Percentiles rank a stretch among this genome's conserved stretches.
phyloP scores from a whole-genome alignment of 2,113 vertebrate species.

The Vombatus ursinus region DNA sequence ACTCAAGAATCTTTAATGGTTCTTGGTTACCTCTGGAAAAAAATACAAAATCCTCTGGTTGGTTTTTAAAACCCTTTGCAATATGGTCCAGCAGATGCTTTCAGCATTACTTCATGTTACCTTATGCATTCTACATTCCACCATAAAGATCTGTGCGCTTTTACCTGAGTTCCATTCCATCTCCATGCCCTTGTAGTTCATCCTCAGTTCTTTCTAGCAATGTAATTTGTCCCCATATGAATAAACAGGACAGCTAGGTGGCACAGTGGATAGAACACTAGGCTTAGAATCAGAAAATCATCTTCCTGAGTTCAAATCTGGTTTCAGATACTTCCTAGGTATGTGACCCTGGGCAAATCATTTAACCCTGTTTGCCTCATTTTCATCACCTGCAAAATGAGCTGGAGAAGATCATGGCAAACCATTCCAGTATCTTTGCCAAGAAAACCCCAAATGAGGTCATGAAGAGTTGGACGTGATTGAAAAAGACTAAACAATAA shows the following conservation, averaged over 20 bases:
- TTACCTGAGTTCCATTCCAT: neutral
- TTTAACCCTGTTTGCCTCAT: neutral
- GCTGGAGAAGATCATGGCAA: neutral
- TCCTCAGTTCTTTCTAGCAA: neutral
- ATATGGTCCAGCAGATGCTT: neutral
- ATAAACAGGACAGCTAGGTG: neutral
- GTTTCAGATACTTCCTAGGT: neutral
- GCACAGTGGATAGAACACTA: no score
- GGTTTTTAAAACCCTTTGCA: neutral
- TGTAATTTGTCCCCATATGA: neutral
- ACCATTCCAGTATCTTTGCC: neutral
- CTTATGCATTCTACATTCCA: neutral
- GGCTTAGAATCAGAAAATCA: neutral
- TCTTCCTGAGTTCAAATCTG: neutral
- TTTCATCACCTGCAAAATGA: neutral
- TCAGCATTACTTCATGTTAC: neutral
- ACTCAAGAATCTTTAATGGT: neutral
- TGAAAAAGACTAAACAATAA: neutral
- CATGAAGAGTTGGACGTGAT: neutral
- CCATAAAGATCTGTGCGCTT: neutral
- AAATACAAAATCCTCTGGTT: neutral
- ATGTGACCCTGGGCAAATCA: neutral
- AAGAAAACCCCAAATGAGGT: neutral
- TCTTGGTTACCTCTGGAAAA: neutral
- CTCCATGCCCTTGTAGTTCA: neutral